These are phyloP conservation scores for Dicranocentrus wangi DNA, from an alignment of 2,888 invertebrate genomes.

Conservation along the genomic window DNA sequence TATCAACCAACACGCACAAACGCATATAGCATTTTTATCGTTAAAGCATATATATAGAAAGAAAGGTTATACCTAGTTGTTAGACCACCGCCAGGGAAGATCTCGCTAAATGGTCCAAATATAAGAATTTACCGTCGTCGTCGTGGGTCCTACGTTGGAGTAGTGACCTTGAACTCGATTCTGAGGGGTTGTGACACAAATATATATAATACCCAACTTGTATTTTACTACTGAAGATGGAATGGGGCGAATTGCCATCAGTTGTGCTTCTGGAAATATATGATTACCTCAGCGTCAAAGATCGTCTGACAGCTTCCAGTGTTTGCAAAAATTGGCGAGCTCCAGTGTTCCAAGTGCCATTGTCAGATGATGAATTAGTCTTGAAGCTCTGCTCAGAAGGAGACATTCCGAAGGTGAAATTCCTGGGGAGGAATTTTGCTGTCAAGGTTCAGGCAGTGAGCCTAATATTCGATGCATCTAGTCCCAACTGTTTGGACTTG, in stretches of 20 bases:
- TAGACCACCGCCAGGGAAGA: no score
- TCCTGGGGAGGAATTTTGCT: constrained; percentile 65
- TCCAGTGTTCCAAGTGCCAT: constrained; percentile 71
- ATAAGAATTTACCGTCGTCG: background rate
- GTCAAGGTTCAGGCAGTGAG: constrained; percentile 67
- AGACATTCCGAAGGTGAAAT: constrained; percentile 62
- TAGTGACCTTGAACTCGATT: no score
- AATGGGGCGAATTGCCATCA: constrained; percentile 71
- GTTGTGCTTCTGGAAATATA: constrained; percentile 71
- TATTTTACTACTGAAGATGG: constrained; percentile 56
- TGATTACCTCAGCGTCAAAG: constrained; percentile 64
- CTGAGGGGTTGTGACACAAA: no score
- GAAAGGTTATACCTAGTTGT: no score
- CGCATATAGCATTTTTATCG: no score
- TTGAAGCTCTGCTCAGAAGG: constrained; percentile 52
- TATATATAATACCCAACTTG: no score
- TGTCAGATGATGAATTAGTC: constrained; percentile 64
- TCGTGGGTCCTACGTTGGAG: background rate
- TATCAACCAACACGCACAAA: no score
- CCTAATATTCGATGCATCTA: constrained; percentile 67
- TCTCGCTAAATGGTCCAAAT: constrained; percentile 2
- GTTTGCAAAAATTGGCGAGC: constrained; percentile 71
- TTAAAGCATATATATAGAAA: no score
- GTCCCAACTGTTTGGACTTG: constrained; percentile 65
- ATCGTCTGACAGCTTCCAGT: constrained; percentile 68